phyloP scores from a whole-genome alignment of 2,113 vertebrate species.

The Astatoreochromis straeleni region DNA sequence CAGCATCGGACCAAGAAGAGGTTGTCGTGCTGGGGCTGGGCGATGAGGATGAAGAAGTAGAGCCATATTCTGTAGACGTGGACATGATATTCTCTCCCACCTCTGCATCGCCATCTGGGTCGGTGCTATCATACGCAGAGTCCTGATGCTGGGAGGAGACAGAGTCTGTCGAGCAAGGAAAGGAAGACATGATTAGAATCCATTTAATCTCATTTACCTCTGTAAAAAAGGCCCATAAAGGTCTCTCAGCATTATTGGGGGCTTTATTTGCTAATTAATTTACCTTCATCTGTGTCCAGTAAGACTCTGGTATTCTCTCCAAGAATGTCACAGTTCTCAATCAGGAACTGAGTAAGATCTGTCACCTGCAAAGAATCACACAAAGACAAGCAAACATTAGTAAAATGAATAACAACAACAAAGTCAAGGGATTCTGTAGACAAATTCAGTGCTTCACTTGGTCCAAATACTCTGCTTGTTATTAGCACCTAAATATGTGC shows the following conservation, averaged over 20 bases:
- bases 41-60: constrained; percentile 44
- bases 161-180: constrained; percentile 66
- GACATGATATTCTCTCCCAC: neutral
- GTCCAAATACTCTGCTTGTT: neutral
- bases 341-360: constrained; percentile 84
- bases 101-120: constrained; percentile 77
- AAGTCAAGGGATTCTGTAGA: neutral
- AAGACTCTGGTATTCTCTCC: constrained; percentile 73
- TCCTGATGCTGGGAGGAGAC: constrained; percentile 78
- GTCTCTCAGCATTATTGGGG: neutral
- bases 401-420: neutral
- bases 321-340: constrained; percentile 83
- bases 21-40: neutral
- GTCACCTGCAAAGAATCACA: constrained; percentile 74
- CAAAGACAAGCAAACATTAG: neutral
- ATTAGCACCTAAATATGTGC: neutral
- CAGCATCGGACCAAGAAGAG: constrained; percentile 28
- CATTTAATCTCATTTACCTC: neutral
- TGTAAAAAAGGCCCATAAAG: neutral
- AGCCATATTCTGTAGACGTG: neutral
- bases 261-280: neutral
- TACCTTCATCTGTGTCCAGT: constrained; percentile 69
- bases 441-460: neutral
- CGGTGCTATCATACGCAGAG: constrained; percentile 91
- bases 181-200: neutral